Evolutionary conservation across 2,797 vertebrate genomes (phyloP).

Genomic region (Coracias cyanogaster): DNA sequence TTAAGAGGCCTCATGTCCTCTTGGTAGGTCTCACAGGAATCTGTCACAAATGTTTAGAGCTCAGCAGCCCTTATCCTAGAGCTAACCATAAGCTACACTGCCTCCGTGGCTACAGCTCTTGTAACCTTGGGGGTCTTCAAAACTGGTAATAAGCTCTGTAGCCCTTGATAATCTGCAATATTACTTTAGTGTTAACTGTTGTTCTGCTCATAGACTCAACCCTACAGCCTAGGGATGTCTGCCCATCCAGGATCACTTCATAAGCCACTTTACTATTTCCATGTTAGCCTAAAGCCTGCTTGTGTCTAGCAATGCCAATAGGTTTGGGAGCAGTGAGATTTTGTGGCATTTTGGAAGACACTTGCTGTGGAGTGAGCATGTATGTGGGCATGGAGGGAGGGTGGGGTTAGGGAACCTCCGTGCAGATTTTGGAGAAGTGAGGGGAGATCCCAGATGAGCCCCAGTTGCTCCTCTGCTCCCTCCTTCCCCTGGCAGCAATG

Average conservation of each 20-base stretch:
- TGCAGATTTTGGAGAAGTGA: neutral
- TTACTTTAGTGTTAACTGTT: neutral
- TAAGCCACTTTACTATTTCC: neutral
- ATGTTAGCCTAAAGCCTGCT: neutral
- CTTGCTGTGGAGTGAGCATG: neutral
- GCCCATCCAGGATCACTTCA: neutral
- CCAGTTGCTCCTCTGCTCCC: neutral
- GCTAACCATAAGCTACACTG: neutral
- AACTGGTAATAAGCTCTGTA: neutral
- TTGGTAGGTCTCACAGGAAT: neutral
- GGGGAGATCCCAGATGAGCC: neutral
- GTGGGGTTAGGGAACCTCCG: neutral
- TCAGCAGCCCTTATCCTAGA: neutral
- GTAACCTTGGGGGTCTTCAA: neutral
- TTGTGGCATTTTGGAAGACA: neutral
- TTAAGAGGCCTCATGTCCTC: neutral
- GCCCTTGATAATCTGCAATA: neutral
- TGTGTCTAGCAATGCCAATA: neutral
- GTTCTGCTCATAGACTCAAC: neutral
- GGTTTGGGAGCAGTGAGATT: neutral
- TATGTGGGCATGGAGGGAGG: neutral
- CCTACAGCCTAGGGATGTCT: neutral
- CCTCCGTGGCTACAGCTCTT: neutral
- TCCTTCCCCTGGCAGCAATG: neutral
- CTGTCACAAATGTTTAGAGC: neutral